These are phyloP conservation scores for Drosophila erecta DNA, from an alignment of 1,140 invertebrate species.

Conservation along the genomic window DNA sequence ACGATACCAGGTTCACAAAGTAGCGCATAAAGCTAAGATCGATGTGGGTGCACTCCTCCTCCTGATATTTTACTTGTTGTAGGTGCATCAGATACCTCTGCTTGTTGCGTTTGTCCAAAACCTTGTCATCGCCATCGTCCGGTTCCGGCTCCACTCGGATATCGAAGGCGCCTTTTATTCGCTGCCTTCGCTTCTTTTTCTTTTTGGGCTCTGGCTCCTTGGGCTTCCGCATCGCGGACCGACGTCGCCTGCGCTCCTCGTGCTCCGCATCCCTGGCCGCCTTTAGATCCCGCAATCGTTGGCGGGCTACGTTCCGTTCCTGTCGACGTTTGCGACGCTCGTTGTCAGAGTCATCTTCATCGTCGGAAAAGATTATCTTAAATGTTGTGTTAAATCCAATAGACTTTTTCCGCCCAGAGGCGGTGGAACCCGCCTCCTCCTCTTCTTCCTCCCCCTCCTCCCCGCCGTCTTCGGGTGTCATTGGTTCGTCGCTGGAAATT, in stretches of 20 bases:
- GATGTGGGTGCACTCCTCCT: constrained; percentile 65
- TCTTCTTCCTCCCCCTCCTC: constrained; percentile 24
- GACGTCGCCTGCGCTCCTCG: constrained; percentile 4
- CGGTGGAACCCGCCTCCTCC: background rate
- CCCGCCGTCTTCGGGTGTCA: constrained; percentile 6
- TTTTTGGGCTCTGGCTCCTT: background rate
- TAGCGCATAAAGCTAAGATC: constrained; percentile 65
- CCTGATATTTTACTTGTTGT: constrained; percentile 48
- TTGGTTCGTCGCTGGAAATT: constrained; percentile 56
- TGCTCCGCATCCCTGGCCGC: constrained; percentile 10
- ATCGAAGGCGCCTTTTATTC: constrained; percentile 38
- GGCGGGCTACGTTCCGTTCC: constrained; percentile 50
- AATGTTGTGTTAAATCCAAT: constrained; percentile 1
- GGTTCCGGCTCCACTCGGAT: constrained; percentile 52
- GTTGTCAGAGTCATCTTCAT: background rate
- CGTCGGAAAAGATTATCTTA: background rate
- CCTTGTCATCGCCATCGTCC: constrained; percentile 48
- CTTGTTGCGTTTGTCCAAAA: constrained; percentile 60
- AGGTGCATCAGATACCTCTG: constrained; percentile 21
- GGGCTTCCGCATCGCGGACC: background rate
- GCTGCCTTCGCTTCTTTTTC: constrained; percentile 23
- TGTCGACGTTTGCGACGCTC: background rate
- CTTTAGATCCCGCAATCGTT: constrained; percentile 44
- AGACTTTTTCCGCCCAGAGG: background rate
- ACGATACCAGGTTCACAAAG: constrained; percentile 50